Evolutionary conservation across 2,888 invertebrate genomes (phyloP).

Genomic region (Choreutis nemorana): DNA sequence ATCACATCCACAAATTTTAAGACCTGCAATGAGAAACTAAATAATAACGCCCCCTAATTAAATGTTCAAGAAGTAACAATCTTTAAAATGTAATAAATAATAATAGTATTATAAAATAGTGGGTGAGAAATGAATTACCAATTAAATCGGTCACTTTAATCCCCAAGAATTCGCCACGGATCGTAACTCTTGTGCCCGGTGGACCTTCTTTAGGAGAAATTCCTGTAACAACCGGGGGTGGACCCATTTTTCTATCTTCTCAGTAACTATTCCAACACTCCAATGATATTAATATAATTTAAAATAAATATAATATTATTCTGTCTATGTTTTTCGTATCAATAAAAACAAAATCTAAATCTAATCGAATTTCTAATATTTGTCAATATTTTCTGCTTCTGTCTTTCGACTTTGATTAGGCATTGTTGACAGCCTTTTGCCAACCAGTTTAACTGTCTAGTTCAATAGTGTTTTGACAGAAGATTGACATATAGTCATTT

Average conservation of each 20-base stretch:
- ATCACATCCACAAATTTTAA: slow-evolving; percentile 95
- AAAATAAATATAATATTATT: no score
- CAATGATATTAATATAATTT: no score
- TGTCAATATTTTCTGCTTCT: no score
- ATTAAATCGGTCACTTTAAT: slow-evolving; percentile 83
- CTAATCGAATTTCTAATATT: no score
- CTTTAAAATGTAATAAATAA: neutral
- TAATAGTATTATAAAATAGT: neutral
- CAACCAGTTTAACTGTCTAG: no score
- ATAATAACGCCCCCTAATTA: neutral
- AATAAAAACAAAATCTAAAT: no score
- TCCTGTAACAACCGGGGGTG: slow-evolving; percentile 91
- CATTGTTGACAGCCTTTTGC: no score
- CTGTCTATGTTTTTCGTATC: no score
- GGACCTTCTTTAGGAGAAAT: slow-evolving; percentile 98
- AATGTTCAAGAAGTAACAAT: neutral
- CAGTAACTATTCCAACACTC: no score
- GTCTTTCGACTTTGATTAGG: no score
- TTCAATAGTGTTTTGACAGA: no score
- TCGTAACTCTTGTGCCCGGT: slow-evolving; percentile 93
- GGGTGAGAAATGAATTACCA: slow-evolving; percentile 54
- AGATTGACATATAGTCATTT: no score
- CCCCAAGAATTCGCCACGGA: slow-evolving; percentile 96
- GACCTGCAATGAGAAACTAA: slow-evolving; percentile 61
- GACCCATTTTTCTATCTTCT: slow-evolving; percentile 67